phyloP scores from a whole-genome alignment of 2,113 vertebrate species.

The Zosterops japonicus region DNA sequence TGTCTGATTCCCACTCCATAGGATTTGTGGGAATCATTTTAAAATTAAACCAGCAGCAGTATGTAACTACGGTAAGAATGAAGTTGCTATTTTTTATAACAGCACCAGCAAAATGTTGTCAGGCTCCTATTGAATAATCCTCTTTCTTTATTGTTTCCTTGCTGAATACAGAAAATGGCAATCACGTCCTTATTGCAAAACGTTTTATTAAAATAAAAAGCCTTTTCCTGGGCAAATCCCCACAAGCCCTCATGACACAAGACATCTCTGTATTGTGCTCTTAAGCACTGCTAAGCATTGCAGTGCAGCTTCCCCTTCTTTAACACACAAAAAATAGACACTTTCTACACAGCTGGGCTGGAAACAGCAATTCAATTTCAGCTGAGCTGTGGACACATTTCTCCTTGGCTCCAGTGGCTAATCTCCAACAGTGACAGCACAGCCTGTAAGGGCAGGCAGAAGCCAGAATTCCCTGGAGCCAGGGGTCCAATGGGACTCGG shows the following conservation, averaged over 20 bases:
- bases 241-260: not conserved
- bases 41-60: not conserved
- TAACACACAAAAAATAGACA: not conserved
- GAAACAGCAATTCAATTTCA: not conserved
- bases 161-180: not conserved
- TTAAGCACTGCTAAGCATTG: not conserved
- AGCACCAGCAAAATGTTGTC: not conserved
- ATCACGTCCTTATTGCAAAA: not conserved
- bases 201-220: not conserved
- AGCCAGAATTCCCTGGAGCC: not conserved
- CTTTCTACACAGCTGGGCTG: not conserved
- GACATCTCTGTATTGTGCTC: not conserved
- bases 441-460: not conserved
- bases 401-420: not conserved
- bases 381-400: not conserved
- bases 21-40: not conserved
- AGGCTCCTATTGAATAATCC: not conserved
- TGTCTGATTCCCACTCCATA: not conserved
- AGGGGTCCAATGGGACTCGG: not conserved
- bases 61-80: not conserved
- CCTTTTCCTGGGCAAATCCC: not conserved
- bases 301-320: not conserved
- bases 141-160: not conserved
- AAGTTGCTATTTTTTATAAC: not conserved
- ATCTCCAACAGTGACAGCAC: not conserved